phyloP scores from a whole-genome alignment of 35 echinoderm and acorn worm species.

The Patiria miniata region DNA sequence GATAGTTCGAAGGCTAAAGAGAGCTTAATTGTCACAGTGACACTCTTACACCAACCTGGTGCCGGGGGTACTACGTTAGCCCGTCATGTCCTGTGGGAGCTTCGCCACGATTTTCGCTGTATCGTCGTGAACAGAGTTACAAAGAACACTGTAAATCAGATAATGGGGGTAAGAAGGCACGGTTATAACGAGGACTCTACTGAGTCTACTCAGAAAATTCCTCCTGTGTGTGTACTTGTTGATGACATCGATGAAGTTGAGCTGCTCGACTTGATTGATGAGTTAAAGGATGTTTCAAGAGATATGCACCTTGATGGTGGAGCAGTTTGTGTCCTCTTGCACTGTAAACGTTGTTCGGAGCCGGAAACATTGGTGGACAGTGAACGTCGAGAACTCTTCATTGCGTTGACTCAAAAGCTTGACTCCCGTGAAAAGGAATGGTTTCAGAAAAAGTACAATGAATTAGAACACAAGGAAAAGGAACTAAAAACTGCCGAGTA shows the following conservation, averaged over 20 bases:
- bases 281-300: constrained; percentile 31
- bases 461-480: background rate
- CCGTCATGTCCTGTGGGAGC: constrained; percentile 49
- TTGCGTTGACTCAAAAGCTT: background rate
- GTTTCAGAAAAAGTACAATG: background rate
- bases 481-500: background rate
- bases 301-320: background rate
- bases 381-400: background rate
- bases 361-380: background rate
- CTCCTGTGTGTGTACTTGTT: constrained; percentile 14
- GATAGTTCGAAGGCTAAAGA: background rate
- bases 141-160: constrained; percentile 33
- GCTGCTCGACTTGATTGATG: background rate
- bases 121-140: constrained; percentile 30
- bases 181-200: background rate
- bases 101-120: constrained; percentile 44
- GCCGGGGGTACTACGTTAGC: constrained; percentile 47
- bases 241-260: constrained; percentile 37
- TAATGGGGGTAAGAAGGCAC: constrained; percentile 30
- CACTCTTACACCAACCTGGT: constrained; percentile 50
- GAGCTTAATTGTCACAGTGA: background rate
- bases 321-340: background rate
- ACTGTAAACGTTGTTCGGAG: constrained; percentile 17
- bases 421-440: constrained; percentile 14
- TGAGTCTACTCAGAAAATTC: background rate